Conservation (phyloP, 2,888 invertebrate species). For the Nymphalis c-album region DNA sequence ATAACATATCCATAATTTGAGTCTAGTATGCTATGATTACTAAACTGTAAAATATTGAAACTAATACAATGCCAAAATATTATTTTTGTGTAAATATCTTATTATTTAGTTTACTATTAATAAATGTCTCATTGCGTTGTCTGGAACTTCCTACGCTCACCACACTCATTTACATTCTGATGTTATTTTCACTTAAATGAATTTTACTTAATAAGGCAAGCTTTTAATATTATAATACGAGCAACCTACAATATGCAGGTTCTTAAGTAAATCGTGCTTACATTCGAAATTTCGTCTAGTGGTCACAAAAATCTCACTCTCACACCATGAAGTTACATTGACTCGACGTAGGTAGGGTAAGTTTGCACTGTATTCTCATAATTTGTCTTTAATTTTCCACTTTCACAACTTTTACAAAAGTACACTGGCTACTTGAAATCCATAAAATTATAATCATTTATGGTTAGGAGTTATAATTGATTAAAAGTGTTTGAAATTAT, state of each 20-base stretch:
- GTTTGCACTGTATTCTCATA: conserved; percentile 56
- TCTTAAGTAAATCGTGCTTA: conserved; percentile 64
- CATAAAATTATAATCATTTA: conserved; percentile 60
- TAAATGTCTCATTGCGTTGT: conserved; percentile 25
- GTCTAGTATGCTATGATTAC: conserved; percentile 12
- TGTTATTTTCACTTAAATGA: conserved; percentile 32
- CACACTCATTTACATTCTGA: conserved; percentile 20
- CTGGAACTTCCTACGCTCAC: conserved; percentile 24
- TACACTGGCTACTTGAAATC: conserved; percentile 75
- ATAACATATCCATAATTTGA: background rate
- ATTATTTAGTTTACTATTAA: conserved; percentile 14
- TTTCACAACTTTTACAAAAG: conserved; percentile 69
- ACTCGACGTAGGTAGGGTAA: conserved; percentile 59
- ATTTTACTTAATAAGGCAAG: conserved; percentile 42
- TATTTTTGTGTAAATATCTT: conserved; percentile 14
- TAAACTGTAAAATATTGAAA: conserved; percentile 13
- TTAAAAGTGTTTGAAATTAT: conserved; percentile 51
- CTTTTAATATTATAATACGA: conserved; percentile 42
- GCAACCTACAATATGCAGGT: conserved; percentile 76
- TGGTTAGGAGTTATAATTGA: conserved; percentile 35
- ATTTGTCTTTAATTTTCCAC: conserved; percentile 62
- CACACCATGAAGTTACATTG: conserved; percentile 58
- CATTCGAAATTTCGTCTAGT: conserved; percentile 60
- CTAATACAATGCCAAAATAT: conserved; percentile 16
- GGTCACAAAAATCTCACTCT: conserved; percentile 65